Base-by-base conservation (phyloP, 2,888 invertebrate genomes). In the Spilarctia lutea region DNA sequence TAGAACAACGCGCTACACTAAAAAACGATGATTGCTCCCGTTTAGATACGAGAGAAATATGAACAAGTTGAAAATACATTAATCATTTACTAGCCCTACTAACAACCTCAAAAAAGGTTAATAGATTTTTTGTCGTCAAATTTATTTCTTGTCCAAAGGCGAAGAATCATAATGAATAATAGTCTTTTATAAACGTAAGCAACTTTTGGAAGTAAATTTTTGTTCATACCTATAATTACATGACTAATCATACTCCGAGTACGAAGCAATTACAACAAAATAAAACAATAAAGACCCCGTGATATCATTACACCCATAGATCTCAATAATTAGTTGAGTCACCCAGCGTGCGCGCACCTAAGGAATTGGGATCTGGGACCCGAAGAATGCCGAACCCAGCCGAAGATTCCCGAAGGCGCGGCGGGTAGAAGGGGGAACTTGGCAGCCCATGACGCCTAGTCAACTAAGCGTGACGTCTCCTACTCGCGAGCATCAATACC, bases 381-480 rank as follows among this genome's bases (percentile, higher is more conserved):
- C 86, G 85, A 85, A 82, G 76, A 83, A 42, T 72, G 72, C 86
- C 94, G 92, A 91, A 86, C 86, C 86, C 81, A 75, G 76, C 85
- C 93, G 94, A 94, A 86, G 83, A 79, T 81, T 87, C 85, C 89
- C 92, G 93, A 92, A 91, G 89, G 83, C 82, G 85, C 91, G 89
- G 83, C 82, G 85, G 78, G 83, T 84, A 83, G 87, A 86, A 89
- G 89, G 90, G 90, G 90, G 88, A 88, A 91, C 67, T 88, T 92
- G 89, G 77, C 89, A 89, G 90, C 86, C 91, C 94, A 91, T 94
- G 93, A 94, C 93, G 91, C 81, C 81, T 83, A 80, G 75, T 77
- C 90, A 91, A 88, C 94, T 88, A 87, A 90, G 88, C 91, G 89
- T 91, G 87, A 89, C 90, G 87, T 91, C 89, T 91, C 88, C 91